Base-by-base conservation (phyloP, 2,113 vertebrate genomes). In the Etheostoma spectabile region DNA sequence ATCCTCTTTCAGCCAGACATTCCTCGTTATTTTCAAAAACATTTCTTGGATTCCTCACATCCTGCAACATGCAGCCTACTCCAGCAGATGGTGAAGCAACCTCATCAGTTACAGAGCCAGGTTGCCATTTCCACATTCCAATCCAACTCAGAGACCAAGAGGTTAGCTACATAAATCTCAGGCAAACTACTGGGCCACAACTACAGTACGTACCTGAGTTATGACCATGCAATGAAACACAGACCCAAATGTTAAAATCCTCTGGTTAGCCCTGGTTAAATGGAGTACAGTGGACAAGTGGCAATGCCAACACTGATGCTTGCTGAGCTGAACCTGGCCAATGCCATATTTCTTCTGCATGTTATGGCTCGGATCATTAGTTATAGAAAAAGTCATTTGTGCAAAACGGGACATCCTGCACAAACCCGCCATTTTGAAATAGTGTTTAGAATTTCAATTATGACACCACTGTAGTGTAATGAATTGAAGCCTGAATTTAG, bases 81-180 rank as follows among this genome's bases (percentile, higher is more conserved):
- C 68, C 82, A 80, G 59, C 73, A 82, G 78, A 82, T 82, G 79
- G 79, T 82, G 65, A 82, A 70, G 78, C 24, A 66, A 48, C 70
- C 14, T 77, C 59, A 80, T 66, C 30, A 52, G 52, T 75, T 67
- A 79, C 53, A 76, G 48, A 68, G 14, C 35, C 75, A 45, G 62
- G 53, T 45, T 71, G 49, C 56, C 46, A 33, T 76, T 72, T 52
- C 65, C 70, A 86, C 74, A 82, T 75, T 75, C 75, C 60, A 24
- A 4, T 33, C 60, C 69, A 55, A 51, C 49, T n/a, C 19, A 64
- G 63, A 57, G 74, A 80, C 49, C 27, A 1, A 19, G 15, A 46
- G 24, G n/a, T 27, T 30, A 56, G 53, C 52, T 22, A 46, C 67
- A 80, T 72, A 33, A 22, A 74, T 59, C 8, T 45, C 27, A 68